Evolutionary conservation across 2,797 vertebrate genomes (phyloP).

Genomic region (Sebastes hubbsi): DNA sequence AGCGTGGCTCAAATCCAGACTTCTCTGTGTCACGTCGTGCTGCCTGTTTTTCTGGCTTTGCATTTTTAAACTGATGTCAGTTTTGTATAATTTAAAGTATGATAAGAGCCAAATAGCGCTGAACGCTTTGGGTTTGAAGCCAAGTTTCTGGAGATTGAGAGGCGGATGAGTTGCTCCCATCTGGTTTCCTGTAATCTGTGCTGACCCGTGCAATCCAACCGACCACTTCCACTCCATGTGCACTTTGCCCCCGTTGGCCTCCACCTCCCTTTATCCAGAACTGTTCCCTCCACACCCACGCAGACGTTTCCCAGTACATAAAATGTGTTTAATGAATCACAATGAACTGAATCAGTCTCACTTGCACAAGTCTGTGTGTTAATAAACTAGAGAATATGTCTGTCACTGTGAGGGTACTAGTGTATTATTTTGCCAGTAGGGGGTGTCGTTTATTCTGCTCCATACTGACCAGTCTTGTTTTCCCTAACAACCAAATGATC

Average conservation of each 20-base stretch:
- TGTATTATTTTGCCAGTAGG: slow-evolving; percentile 54
- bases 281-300: slow-evolving; percentile 51
- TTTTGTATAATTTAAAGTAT: slow-evolving; percentile 32
- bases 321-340: neutral
- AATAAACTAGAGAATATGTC: neutral
- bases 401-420: neutral
- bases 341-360: neutral
- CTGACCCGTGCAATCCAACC: slow-evolving; percentile 57
- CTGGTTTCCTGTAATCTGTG: slow-evolving; percentile 71
- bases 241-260: slow-evolving; percentile 49
- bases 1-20: slow-evolving; percentile 16
- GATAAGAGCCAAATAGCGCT: slow-evolving; percentile 40
- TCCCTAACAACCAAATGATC: slow-evolving; percentile 44
- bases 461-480: slow-evolving; percentile 18
- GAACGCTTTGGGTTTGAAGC: slow-evolving; percentile 39
- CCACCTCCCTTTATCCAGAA: slow-evolving; percentile 46
- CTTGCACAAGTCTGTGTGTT: neutral
- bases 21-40: neutral
- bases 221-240: slow-evolving; percentile 64
- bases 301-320: slow-evolving; percentile 31
- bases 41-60: slow-evolving; percentile 6
- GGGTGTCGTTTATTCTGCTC: slow-evolving; percentile 48
- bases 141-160: slow-evolving; percentile 48
- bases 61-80: slow-evolving; percentile 17
- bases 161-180: slow-evolving; percentile 68